Evolutionary conservation across 2,113 vertebrate species (phyloP), one percentile per base, ranked within the genome.

Genomic region (Syngnathus scovelli): DNA sequence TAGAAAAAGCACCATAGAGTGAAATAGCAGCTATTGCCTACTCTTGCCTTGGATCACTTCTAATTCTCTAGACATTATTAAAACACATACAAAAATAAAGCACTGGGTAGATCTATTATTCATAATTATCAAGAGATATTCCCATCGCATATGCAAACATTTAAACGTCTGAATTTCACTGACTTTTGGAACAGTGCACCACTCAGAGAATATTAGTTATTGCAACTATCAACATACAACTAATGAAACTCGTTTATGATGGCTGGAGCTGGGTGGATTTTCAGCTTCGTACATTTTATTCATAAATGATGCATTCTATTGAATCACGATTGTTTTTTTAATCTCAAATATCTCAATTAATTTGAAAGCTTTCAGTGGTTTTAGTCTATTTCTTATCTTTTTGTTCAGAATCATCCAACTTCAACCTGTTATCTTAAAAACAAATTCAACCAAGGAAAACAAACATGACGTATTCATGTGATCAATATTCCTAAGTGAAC

Each of bases 341-440:
- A 27, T 33, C 27, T 33, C 5, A 46, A 46, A 15, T 46, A 15
- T 46, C 44, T 46, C 5, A 1, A 46, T 46, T 16, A 12, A 46
- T 16, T 46, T 46, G 12, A 15, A 46, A 46, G 41, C 2, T 9
- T 15, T 48, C 44, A 48, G 16, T 48, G 44, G 48, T 49, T n/a
- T 49, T n/a, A 49, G 19, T 49, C 18, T 1, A n/a, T 71, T 82
- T 72, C 61, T 59, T 66, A 48, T 69, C 59, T 48, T 73, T 76
- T 78, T 87, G 69, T 46, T 69, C 76, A 58, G 78, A 88, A 88
- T 84, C 78, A 83, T 78, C 68, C 76, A 41, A 65, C 83, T 86
- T 89, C 78, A 87, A 85, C 87, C 74, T 33, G 44, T 11, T 80
- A 67, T 85, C 87, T 83, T 86, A 74, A 82, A 66, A 84, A 86